These are phyloP conservation scores for Alethe diademata DNA, from an alignment of 2,113 vertebrate species.

Conservation along the genomic window DNA sequence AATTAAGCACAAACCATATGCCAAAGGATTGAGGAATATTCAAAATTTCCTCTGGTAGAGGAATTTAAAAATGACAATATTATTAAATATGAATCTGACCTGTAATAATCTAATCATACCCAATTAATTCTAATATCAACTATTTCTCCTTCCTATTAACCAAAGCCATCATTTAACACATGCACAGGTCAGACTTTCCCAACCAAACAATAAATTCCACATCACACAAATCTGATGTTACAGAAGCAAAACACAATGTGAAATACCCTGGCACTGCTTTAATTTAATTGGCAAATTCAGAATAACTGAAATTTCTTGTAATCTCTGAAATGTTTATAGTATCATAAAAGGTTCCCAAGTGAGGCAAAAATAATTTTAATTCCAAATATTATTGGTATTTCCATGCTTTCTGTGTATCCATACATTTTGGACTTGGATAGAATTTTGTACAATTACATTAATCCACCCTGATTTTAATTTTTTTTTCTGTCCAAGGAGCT, in stretches of 20 bases:
- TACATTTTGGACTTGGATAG: background rate
- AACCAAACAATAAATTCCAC: background rate
- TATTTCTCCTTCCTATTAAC: background rate
- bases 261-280: background rate
- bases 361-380: background rate
- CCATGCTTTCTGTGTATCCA: background rate
- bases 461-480: background rate
- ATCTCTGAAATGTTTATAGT: background rate
- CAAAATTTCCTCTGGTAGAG: background rate
- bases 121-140: background rate
- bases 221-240: background rate
- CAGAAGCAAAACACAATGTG: background rate
- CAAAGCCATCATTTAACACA: background rate
- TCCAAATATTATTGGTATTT: background rate
- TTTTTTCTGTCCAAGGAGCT: background rate
- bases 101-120: background rate
- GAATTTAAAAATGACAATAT: background rate
- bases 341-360: background rate
- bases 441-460: background rate
- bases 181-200: background rate
- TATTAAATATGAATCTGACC: background rate
- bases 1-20: background rate
- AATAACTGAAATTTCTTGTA: background rate
- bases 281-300: background rate
- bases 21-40: background rate